Evolutionary conservation across 2,113 vertebrate species (phyloP).

Genomic region (Sorex fumeus): DNA sequence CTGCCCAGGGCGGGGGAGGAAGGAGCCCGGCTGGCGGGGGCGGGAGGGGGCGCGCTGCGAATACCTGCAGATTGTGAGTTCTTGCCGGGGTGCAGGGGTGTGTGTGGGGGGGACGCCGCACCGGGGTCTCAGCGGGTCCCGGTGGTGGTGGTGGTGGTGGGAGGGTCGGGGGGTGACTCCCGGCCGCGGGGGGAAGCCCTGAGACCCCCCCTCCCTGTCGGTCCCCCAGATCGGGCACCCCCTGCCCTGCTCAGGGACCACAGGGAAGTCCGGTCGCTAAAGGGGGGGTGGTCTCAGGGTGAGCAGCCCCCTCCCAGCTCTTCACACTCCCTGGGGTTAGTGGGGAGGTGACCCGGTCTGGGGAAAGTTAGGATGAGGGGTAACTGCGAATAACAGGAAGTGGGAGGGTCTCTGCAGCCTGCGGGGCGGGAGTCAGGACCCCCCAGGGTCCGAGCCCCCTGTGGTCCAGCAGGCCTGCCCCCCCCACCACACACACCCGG

Average conservation of each 20-base stretch:
- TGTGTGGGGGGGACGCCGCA: slow-evolving; percentile 12
- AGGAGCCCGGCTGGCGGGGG: slow-evolving; percentile 57
- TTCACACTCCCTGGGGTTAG: too few relatives aligned
- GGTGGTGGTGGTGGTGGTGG: neutral
- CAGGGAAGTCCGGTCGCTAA: too few relatives aligned
- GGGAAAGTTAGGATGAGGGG: neutral
- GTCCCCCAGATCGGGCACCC: neutral
- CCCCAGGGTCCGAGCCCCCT: too few relatives aligned
- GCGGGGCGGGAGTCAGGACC: too few relatives aligned
- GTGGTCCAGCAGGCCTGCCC: too few relatives aligned
- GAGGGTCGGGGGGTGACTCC: too few relatives aligned
- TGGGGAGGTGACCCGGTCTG: neutral
- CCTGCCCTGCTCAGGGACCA: neutral
- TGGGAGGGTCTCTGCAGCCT: too few relatives aligned
- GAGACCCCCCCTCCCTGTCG: neutral
- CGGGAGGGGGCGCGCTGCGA: slow-evolving; percentile 76
- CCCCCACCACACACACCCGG: too few relatives aligned
- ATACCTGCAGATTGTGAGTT: slow-evolving; percentile 83
- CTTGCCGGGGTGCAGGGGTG: slow-evolving; percentile 65
- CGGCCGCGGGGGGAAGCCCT: too few relatives aligned
- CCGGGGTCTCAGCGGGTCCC: neutral
- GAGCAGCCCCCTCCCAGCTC: neutral
- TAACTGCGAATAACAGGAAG: too few relatives aligned
- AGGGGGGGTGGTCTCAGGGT: neutral
- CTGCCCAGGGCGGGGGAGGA: slow-evolving; percentile 69